Evolutionary conservation across 2,797 vertebrate species (phyloP), one percentile per base, ranked within the genome.

Genomic region (Apogon talboti): DNA sequence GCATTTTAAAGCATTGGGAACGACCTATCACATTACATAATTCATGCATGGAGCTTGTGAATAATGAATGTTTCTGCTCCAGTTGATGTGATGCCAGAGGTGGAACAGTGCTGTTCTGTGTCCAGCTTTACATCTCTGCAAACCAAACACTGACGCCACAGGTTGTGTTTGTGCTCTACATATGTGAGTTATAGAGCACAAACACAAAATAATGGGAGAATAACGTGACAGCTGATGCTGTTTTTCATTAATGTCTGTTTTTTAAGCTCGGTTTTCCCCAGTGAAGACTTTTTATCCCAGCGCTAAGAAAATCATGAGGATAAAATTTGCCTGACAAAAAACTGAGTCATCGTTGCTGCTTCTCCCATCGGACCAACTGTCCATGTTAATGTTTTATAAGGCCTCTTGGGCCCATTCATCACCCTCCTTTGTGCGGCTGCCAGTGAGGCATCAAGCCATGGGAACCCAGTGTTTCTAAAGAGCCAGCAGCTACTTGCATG

Each of bases 311-410:
- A 78, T 78, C 28, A 58, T 46, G 47, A 62, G 54, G 46, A 77
- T 81, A 42, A 65, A 68, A 84, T 84, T 64, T 74, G 69, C 84
- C 74, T 83, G 40, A 38, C 46, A 28, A 60, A 66, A 81, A 77
- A 85, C 58, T 41, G 76, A 87, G 72, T 81, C 87, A 83, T 86
- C 60, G 71, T 89, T 19, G 58, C 84, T 75, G 66, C 76, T 55
- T 66, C 78, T 90, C 87, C 82, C 80, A 51, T 75, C 44, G 50
- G 83, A 90, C 83, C 78, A 66, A 86, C 85, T 87, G 85, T 87
- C 77, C 45, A 60, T 87, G 90, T 92, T 91, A 92, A 94, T 91
- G 89, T 92, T 93, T 93, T 78, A 94, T 91, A 86, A 78, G 69
- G 81, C 77, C 82, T 86, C 84, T 89, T 83, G 78, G 85, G 83